phyloP scores from a whole-genome alignment of 1,140 invertebrate species.

The Drosophila sturtevanti region DNA sequence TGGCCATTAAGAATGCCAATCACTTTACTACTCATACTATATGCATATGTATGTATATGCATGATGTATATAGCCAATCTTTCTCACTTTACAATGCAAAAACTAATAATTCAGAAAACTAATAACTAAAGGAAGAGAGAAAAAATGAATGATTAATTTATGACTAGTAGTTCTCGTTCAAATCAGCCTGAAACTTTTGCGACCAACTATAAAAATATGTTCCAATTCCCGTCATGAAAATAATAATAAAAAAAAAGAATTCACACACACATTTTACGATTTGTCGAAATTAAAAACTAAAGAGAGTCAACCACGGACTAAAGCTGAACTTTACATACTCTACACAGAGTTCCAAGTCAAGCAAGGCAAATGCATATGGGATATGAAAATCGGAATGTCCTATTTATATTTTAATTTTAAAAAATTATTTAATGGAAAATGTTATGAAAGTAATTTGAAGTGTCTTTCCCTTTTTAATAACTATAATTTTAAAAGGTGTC shows the following conservation, averaged over 20 bases:
- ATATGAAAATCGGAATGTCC: too few species aligned
- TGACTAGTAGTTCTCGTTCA: slow-evolving; percentile 2
- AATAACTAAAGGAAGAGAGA: background rate
- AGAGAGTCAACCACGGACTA: background rate
- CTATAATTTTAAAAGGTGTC: too few species aligned
- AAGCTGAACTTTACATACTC: background rate
- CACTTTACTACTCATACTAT: too few species aligned
- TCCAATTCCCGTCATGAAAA: slow-evolving; percentile 10
- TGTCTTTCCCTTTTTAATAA: too few species aligned
- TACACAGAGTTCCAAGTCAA: too few species aligned
- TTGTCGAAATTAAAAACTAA: slow-evolving; percentile 65
- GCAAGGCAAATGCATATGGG: too few species aligned
- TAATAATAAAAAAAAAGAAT: slow-evolving; percentile 35
- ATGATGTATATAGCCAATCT: background rate
- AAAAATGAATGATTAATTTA: background rate
- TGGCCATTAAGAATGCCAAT: background rate
- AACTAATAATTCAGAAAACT: background rate
- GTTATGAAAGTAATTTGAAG: too few species aligned
- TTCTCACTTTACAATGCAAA: background rate
- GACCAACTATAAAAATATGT: slow-evolving; percentile 36
- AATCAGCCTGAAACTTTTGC: slow-evolving; percentile 11
- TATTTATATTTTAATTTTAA: too few species aligned
- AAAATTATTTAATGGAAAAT: too few species aligned
- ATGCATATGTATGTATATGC: too few species aligned
- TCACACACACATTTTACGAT: slow-evolving; percentile 17